Conservation (phyloP, 23 tunicate genomes). For the Diplosoma virens region DNA sequence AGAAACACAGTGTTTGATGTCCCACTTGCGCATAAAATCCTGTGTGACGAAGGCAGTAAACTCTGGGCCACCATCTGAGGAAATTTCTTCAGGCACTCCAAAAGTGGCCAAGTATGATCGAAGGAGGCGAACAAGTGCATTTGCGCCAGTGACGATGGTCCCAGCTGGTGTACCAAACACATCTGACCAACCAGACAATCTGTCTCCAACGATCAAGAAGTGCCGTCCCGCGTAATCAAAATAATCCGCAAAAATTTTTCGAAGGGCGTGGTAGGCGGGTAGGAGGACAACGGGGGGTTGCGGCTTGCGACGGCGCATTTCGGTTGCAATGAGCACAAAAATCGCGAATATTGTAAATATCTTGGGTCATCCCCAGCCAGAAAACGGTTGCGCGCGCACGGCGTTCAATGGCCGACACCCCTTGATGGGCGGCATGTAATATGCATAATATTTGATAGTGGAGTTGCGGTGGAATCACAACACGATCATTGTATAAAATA, state of each 20-base stretch:
- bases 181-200: neutral
- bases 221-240: slow-evolving; percentile 7
- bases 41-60: neutral
- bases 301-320: slow-evolving; percentile 5
- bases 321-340: neutral
- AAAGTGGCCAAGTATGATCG: slow-evolving; percentile 3
- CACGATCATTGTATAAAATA: no score
- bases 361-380: slow-evolving; percentile 10
- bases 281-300: neutral
- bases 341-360: neutral
- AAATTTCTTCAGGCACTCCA: slow-evolving; percentile 24
- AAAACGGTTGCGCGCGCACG: slow-evolving; percentile 1
- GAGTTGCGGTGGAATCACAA: no score
- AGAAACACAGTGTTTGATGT: neutral
- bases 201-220: neutral
- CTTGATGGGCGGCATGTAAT: neutral
- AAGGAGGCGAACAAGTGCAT: neutral
- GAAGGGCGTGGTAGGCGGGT: neutral
- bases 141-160: neutral
- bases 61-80: slow-evolving; percentile 17
- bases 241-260: slow-evolving; percentile 6
- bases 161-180: neutral
- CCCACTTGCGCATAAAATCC: slow-evolving; percentile 14
- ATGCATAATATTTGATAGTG: no score
- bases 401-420: neutral